A percentile compares a stretch with the other conserved stretches of the same genome.
Conservation (phyloP, 2,888 invertebrate species). For the Phalera bucephala region DNA sequence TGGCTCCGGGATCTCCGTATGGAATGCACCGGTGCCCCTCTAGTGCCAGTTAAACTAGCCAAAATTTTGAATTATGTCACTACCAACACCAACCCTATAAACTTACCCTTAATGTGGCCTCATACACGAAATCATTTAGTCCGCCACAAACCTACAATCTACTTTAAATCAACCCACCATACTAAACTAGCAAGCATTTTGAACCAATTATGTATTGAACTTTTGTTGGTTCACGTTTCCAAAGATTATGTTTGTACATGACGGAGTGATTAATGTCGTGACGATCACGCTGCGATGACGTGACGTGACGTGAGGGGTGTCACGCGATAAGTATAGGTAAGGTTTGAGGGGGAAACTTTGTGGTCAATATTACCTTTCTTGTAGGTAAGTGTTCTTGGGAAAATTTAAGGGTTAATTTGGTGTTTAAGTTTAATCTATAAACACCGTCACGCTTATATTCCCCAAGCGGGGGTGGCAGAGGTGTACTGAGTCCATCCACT, state of each 20-base stretch:
- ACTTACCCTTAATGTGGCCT: neutral
- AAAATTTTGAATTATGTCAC: too few relatives aligned
- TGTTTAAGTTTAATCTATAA: too few relatives aligned
- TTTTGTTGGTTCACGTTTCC: constrained; percentile 15
- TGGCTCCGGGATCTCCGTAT: too few relatives aligned
- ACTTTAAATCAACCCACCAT: constrained; percentile 1
- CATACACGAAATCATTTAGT: neutral
- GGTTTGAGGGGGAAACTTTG: neutral
- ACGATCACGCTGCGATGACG: constrained; percentile 6
- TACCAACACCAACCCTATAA: too few relatives aligned
- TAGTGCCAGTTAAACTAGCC: too few relatives aligned
- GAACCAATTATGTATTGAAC: constrained; percentile 16
- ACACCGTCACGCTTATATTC: too few relatives aligned
- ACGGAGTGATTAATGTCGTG: constrained; percentile 27
- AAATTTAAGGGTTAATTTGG: too few relatives aligned
- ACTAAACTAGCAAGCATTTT: neutral
- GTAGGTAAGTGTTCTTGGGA: too few relatives aligned
- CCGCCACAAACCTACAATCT: neutral
- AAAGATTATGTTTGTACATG: constrained; percentile 27
- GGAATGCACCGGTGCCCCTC: too few relatives aligned
- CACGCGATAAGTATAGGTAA: too few relatives aligned
- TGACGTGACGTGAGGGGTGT: neutral
- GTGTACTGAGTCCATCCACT: too few relatives aligned
- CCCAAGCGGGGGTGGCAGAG: too few relatives aligned
- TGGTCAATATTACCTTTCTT: neutral